Conservation (phyloP, 2,888 invertebrate genomes). For the Pyrocoelia pectoralis region DNA sequence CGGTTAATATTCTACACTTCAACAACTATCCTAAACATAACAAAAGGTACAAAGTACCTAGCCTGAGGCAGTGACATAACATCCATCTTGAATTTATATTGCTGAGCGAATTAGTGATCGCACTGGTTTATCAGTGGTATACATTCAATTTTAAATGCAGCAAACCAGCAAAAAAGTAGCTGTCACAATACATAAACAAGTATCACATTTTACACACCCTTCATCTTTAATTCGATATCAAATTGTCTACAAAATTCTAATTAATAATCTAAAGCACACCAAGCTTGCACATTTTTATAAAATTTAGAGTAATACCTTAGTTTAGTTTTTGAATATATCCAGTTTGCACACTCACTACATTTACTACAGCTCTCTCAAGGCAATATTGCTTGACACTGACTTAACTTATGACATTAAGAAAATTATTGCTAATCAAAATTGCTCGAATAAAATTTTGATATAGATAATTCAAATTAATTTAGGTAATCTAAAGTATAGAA, state of each 20-base stretch:
- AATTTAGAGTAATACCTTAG: neutral
- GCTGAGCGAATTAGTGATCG: constrained; percentile 40
- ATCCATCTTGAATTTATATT: constrained; percentile 42
- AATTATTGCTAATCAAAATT: constrained; percentile 1
- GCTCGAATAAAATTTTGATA: neutral
- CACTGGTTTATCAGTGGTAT: constrained; percentile 22
- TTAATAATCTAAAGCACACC: neutral
- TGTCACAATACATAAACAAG: neutral
- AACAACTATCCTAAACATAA: constrained; percentile 44
- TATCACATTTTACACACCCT: no score
- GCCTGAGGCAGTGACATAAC: constrained; percentile 46
- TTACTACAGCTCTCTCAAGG: neutral
- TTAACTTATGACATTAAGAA: neutral
- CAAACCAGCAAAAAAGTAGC: constrained; percentile 4
- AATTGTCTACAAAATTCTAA: neutral
- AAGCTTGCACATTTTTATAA: no score
- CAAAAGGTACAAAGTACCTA: constrained; percentile 42
- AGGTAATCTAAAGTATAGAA: neutral
- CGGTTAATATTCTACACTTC: constrained; percentile 32
- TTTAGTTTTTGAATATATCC: neutral
- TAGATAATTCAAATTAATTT: neutral
- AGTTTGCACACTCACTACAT: neutral
- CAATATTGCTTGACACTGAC: neutral
- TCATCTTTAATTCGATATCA: no score
- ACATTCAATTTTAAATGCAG: constrained; percentile 18